Percentiles rank a stretch among this genome's conserved stretches.
Conservation (phyloP, 2,888 invertebrate species). For the Pristionchus exspectatus region DNA sequence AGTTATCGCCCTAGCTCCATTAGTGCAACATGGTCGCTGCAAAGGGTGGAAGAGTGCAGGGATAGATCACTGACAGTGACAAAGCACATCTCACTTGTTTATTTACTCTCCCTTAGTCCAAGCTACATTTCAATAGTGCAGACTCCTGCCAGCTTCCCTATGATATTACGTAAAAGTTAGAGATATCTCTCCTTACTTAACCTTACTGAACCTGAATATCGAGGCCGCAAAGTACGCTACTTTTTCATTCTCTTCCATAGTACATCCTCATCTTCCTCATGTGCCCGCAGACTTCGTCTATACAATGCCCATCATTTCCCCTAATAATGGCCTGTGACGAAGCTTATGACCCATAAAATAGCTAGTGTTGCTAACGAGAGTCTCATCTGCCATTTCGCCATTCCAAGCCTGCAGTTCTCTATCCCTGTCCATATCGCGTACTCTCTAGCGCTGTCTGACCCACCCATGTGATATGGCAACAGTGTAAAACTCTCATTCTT, state of each 20-base stretch:
- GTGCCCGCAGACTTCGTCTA: not conserved
- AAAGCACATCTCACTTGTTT: not conserved
- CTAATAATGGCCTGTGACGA: not conserved
- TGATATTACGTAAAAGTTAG: no score
- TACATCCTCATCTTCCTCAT: not conserved
- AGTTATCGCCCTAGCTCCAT: not conserved
- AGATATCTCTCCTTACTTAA: no score
- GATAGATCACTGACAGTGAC: slow-evolving; percentile 20
- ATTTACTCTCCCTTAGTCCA: not conserved
- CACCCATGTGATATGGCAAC: not conserved
- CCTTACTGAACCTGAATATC: no score
- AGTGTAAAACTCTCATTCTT: not conserved
- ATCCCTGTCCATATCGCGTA: not conserved
- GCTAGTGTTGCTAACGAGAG: slow-evolving; percentile 4
- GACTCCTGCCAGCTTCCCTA: not conserved
- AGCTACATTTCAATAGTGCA: slow-evolving; percentile 27
- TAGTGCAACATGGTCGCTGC: not conserved
- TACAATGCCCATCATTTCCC: not conserved
- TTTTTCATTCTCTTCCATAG: not conserved
- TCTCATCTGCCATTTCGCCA: not conserved
- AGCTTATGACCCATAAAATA: slow-evolving; percentile 20
- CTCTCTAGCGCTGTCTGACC: not conserved
- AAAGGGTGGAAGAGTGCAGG: not conserved
- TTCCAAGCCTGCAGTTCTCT: no score
- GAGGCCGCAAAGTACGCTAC: not conserved